Evolutionary conservation across 2,113 vertebrate species (phyloP).

Genomic region (Sorex araneus): DNA sequence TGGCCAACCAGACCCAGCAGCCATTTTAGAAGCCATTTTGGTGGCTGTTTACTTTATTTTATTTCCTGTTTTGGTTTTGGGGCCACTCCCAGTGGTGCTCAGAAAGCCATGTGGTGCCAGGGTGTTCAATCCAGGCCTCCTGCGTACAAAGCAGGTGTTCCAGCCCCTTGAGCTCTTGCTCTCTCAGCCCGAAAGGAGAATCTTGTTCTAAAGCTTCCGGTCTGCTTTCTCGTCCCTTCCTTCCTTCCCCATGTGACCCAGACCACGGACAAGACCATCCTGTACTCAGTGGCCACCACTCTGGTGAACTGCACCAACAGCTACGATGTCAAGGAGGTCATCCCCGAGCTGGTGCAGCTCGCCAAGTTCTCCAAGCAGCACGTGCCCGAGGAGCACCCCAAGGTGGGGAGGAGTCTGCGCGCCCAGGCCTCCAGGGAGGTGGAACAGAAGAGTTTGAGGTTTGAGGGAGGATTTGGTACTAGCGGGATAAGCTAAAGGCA

Average conservation of each 20-base stretch:
- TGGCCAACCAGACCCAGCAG: not conserved
- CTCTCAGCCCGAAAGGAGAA: not conserved
- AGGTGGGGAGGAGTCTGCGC: constrained; percentile 88
- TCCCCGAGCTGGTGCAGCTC: constrained; percentile 97
- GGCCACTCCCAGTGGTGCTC: too few species aligned
- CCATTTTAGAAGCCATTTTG: not conserved
- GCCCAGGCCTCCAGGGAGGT: too few species aligned
- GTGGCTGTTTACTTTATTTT: too few species aligned
- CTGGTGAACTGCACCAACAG: constrained; percentile 98
- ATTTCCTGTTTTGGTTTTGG: too few species aligned
- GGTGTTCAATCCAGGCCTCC: too few species aligned
- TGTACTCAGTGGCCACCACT: constrained; percentile 95
- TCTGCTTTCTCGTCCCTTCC: not conserved
- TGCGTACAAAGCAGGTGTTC: too few species aligned
- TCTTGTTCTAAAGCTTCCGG: not conserved
- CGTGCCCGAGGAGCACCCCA: constrained; percentile 97
- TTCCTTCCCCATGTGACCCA: constrained; percentile 67
- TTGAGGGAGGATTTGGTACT: not conserved
- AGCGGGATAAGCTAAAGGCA: not conserved
- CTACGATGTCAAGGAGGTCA: constrained; percentile 97
- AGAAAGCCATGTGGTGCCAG: too few species aligned
- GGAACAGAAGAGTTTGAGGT: rapidly evolving
- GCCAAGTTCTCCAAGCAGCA: constrained; percentile 99
- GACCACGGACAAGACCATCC: constrained; percentile 96
- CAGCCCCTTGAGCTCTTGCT: not conserved